phyloP scores from a whole-genome alignment of 1,140 invertebrate species.

The Sogatella furcifera region DNA sequence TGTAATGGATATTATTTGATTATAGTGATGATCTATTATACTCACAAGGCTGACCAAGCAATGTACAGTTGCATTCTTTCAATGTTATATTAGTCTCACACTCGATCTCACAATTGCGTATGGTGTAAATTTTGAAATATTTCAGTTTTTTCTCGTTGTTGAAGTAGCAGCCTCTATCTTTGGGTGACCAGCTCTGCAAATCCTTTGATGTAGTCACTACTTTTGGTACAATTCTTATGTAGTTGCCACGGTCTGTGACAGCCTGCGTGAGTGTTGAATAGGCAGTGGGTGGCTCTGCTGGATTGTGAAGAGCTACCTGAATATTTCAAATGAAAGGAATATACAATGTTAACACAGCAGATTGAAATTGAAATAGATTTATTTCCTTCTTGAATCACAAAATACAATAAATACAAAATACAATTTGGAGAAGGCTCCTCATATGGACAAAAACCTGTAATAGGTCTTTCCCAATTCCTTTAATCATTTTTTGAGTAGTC shows the following conservation, averaged over 20 bases:
- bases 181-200: conserved; percentile 3
- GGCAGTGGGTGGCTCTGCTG: conserved; percentile 44
- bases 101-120: conserved; percentile 28
- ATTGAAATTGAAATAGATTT: too few species aligned
- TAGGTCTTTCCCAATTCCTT: too few species aligned
- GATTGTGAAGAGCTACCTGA: conserved; percentile 46
- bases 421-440: too few species aligned
- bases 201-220: conserved; percentile 50
- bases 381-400: too few species aligned
- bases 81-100: conserved; percentile 28
- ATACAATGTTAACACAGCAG: too few species aligned
- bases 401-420: too few species aligned
- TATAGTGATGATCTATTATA: conserved; percentile 6
- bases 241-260: conserved; percentile 43
- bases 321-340: too few species aligned
- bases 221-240: conserved; percentile 45
- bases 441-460: too few species aligned
- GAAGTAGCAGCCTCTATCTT: conserved; percentile 6
- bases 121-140: conserved; percentile 29
- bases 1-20: too few species aligned
- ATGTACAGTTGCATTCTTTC: conserved; percentile 33
- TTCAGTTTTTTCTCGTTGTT: conserved; percentile 1
- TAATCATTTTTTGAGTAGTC: too few species aligned
- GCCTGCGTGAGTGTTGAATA: conserved; percentile 46
- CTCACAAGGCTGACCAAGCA: conserved; percentile 53